Evolutionary conservation across 2,888 invertebrate species (phyloP).

Genomic region (Agrochola lota): DNA sequence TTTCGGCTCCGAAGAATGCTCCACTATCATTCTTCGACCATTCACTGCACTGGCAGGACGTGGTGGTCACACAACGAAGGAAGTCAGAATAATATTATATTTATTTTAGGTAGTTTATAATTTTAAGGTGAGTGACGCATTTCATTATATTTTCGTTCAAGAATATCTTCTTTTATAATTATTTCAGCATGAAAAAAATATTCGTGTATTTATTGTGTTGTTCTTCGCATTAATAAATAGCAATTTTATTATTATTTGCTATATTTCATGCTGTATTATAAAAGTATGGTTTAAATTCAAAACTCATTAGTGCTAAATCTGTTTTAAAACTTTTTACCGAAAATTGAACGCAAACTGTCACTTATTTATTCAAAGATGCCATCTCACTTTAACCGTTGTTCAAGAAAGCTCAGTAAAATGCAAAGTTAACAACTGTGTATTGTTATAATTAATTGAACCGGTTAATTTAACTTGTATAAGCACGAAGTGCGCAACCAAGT

Average conservation of each 20-base stretch:
- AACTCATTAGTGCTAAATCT: neutral
- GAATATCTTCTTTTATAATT: constrained; percentile 3
- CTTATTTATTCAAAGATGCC: constrained; percentile 21
- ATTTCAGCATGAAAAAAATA: constrained; percentile 5
- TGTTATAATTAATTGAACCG: constrained; percentile 40
- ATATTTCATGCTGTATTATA: neutral
- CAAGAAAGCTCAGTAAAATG: constrained; percentile 35
- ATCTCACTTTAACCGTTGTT: constrained; percentile 8
- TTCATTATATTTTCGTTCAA: constrained; percentile 2
- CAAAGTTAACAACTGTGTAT: constrained; percentile 26
- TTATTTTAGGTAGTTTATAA: constrained; percentile 16
- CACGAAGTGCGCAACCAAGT: constrained; percentile 15
- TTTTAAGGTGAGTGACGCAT: constrained; percentile 47
- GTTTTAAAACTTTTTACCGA: constrained; percentile 9
- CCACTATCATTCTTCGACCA: constrained; percentile 75
- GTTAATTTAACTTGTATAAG: constrained; percentile 36
- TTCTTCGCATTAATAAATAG: neutral
- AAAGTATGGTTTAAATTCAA: neutral
- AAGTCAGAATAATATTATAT: constrained; percentile 5
- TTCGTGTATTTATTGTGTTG: neutral
- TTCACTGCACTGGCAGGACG: constrained; percentile 71
- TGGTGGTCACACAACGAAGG: constrained; percentile 31
- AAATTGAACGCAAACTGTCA: constrained; percentile 23
- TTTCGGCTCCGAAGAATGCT: constrained; percentile 59
- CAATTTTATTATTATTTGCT: too few species aligned